Evolutionary conservation across 2,888 invertebrate genomes (phyloP).

Genomic region (Luperina nickerlii): DNA sequence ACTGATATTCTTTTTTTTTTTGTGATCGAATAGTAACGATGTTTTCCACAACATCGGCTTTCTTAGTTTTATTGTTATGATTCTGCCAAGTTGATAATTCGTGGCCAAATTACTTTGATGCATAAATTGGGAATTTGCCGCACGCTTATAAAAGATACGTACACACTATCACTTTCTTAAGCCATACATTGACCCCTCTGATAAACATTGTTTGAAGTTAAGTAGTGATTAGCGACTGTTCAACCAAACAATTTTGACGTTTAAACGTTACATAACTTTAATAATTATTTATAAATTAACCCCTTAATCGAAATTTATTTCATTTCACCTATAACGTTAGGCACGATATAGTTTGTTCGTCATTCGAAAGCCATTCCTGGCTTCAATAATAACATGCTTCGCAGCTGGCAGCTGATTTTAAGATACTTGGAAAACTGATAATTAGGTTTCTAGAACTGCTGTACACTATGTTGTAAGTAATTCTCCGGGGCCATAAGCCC

Average conservation of each 20-base stretch:
- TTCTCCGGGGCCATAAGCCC: neutral
- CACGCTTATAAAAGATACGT: neutral
- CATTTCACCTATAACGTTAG: neutral
- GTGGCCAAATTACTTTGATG: neutral
- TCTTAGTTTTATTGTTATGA: neutral
- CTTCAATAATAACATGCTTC: neutral
- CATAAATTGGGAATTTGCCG: neutral
- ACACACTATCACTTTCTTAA: neutral
- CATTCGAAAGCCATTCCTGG: neutral
- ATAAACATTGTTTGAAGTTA: neutral
- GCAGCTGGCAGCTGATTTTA: neutral
- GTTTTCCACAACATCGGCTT: neutral
- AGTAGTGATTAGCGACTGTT: neutral
- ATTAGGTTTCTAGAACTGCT: neutral
- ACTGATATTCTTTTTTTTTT: neutral
- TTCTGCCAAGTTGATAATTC: neutral
- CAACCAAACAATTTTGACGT: neutral
- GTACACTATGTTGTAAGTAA: neutral
- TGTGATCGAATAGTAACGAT: neutral
- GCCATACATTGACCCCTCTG: neutral
- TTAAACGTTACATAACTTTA: neutral
- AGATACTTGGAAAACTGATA: neutral
- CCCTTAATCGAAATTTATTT: neutral
- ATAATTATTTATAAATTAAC: neutral
- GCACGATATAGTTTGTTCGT: neutral